phyloP scores from a whole-genome alignment of 2,113 vertebrate genomes.

The Thunnus thynnus region DNA sequence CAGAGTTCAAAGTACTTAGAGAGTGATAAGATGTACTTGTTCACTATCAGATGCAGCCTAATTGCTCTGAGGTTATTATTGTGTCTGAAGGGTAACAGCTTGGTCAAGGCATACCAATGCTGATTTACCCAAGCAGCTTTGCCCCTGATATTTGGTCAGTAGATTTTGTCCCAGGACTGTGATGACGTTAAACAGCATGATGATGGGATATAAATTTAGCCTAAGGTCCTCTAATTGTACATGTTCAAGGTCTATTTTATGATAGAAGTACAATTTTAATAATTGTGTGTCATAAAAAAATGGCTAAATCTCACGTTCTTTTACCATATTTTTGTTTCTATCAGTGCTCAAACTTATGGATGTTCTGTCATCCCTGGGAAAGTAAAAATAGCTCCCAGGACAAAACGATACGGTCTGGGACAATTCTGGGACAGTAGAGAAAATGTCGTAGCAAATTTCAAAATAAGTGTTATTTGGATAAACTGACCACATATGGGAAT shows the following conservation, averaged over 20 bases:
- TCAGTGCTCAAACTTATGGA: no score
- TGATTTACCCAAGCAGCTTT: conserved; percentile 29
- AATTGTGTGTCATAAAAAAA: not conserved
- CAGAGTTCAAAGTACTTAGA: conserved; percentile 42
- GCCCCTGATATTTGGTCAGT: conserved; percentile 22
- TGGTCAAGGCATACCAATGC: conserved; percentile 40
- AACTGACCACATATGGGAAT: no score
- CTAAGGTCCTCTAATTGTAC: not conserved
- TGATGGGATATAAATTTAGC: not conserved
- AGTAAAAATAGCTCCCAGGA: no score
- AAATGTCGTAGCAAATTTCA: no score
- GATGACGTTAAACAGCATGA: conserved; percentile 8
- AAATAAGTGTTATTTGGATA: no score
- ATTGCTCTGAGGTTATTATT: conserved; percentile 63
- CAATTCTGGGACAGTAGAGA: no score
- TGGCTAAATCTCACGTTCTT: not conserved
- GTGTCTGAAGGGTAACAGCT: conserved; percentile 48
- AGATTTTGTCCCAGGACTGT: conserved; percentile 12
- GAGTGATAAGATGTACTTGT: conserved; percentile 58
- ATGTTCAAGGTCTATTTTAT: not conserved
- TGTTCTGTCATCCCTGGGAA: no score
- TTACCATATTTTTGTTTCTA: not conserved
- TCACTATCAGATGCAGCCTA: conserved; percentile 70
- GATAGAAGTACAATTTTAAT: not conserved
- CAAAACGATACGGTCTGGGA: no score